Evolutionary conservation across 2,797 vertebrate species (phyloP), one percentile per base, ranked within the genome.

Genomic region (Psittacula echo): DNA sequence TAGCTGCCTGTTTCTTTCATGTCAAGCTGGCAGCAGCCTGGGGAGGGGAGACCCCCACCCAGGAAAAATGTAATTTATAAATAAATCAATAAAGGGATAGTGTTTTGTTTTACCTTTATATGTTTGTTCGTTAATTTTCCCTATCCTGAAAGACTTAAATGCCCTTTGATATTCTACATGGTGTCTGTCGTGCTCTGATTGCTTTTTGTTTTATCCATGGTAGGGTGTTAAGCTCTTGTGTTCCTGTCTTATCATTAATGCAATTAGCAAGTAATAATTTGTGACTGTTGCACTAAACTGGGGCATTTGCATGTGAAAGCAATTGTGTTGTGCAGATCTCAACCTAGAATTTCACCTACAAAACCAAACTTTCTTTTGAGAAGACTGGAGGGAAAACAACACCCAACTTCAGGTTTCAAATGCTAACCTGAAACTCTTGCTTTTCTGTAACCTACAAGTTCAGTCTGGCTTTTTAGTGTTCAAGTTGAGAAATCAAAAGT

Each of bases 1-100:
- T 91, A 65, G 64, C 91, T 93, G 91, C 89, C 81, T 85, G 39
- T 81, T 83, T 60, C 78, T 90, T 85, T 92, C 68, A 14, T 60
- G 70, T 93, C 94, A 94, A 89, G 34, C 75, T 94, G 81, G 90
- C 77, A 74, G 84, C 61, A 80, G 14, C 51, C 2, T 89, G 58
- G 51, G 51, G 42, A 26, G 27, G 20, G 22, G 17, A 8, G 11
- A 56, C 10, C 37, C 54, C 30, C 24, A 79, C 45, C 41, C 32
- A 77, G 66, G 34, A 14, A 34, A 32, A 71, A 83, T 21, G 47
- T 6, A 23, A 16, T 4, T 27, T 64, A 51, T 51, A 78, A 84
- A 64, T 30, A 16, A 72, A 29, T 34, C 10, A 30, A n/a, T 74
- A 13, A 87, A 72, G 22, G 6, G 2, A 3, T 7, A 37, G 1